Evolutionary conservation across 2,888 invertebrate species (phyloP), one percentile per base, ranked within the genome.

Genomic region (Monopis laevigella): DNA sequence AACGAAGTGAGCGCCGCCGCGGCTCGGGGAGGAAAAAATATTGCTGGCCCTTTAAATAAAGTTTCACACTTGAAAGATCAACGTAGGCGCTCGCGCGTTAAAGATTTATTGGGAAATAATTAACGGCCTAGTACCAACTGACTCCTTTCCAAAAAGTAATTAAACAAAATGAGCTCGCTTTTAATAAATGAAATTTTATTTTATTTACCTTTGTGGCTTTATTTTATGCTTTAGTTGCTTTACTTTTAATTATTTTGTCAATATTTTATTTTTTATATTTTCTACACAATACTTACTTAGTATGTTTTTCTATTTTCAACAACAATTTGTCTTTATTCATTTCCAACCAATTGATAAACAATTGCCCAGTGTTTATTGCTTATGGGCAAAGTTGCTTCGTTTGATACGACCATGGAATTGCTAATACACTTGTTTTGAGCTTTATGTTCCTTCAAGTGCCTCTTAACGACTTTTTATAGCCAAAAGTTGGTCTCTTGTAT

Each of bases 1-100:
- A 78, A 80, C 78, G 75, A 75, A 78, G 78, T 78, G 73, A 72
- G 59, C 60, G 52, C 53, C 50, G 54, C 17, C 26, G 36, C 24
- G 39, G 51, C 48, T 53, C 59, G 65, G 66, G 70, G 65, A 53
- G 60, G 58, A 66, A 72, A 74, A 80, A 78, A 75, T 73, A 74
- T 66, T 71, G 69, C 56, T 63, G 65, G 65, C 67, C 30, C 35
- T 40, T 74, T 74, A 74, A 71, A 74, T 72, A 77, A 73, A 71
- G 65, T 65, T 78, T 80, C 72, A 78, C 78, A 78, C 78, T 80
- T 63, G 73, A 74, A 65, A 72, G 78, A 77, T 77, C 77, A 77
- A 59, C 73, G 64, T 48, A 61, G 62, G 58, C 56, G 64, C 65
- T 58, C 65, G 67, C 49, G 67, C 68, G 69, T 61, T 59, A 45